A percentile compares a stretch with the other conserved stretches of the same genome.
phyloP scores from a whole-genome alignment of 1,140 invertebrate genomes.

The Plutomurus gul region DNA sequence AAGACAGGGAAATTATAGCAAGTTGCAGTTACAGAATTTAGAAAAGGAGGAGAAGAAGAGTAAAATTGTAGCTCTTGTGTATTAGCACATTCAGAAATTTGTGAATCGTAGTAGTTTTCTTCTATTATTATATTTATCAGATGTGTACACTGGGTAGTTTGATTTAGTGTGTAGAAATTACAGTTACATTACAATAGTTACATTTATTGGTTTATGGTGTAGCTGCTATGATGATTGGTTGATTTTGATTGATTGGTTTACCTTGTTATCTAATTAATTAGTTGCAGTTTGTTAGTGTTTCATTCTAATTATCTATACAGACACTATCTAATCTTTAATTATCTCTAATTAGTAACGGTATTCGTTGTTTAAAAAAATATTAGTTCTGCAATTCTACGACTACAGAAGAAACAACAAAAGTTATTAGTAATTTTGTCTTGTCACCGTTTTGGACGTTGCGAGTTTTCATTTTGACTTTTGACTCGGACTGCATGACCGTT shows the following conservation, averaged over 20 bases:
- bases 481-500: conserved; percentile 25
- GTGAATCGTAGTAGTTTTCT: conserved; percentile 1
- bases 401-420: background rate
- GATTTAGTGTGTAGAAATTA: background rate
- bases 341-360: background rate
- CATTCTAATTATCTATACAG: conserved; percentile 15
- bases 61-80: conserved; percentile 5
- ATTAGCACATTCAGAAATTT: background rate
- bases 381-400: conserved; percentile 17
- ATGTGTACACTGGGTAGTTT: conserved; percentile 17
- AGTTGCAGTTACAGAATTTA: too few relatives aligned
- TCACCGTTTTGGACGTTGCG: background rate
- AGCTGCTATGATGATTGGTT: conserved; percentile 24
- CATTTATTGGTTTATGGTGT: conserved; percentile 29
- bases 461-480: conserved; percentile 27
- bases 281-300: background rate
- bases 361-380: background rate
- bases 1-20: too few relatives aligned
- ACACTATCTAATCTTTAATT: too few relatives aligned
- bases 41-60: background rate
- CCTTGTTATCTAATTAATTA: background rate
- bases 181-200: conserved; percentile 1
- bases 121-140: conserved; percentile 4
- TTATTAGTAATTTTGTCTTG: conserved; percentile 21
- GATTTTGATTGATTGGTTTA: conserved; percentile 21